Evolutionary conservation across 2,113 vertebrate genomes (phyloP).

Genomic region (Oryzias melastigma): DNA sequence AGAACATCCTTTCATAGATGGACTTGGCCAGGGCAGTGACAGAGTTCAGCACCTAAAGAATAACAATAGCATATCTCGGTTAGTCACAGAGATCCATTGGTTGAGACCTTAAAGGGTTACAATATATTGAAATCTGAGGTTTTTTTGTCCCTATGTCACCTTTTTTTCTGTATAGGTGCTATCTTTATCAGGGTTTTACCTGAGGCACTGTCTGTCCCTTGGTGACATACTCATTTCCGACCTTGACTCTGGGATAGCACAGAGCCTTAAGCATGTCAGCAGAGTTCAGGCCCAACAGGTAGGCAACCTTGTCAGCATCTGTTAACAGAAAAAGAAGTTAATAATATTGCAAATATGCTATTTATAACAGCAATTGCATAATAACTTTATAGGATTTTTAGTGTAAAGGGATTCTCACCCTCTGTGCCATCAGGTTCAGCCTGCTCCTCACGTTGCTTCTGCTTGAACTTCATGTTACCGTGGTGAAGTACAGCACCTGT

Average conservation of each 20-base stretch:
- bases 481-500: slow-evolving; percentile 85
- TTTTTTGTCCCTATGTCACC: no score
- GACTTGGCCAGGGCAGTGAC: slow-evolving; percentile 75
- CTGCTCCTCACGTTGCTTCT: slow-evolving; percentile 76
- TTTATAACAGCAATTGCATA: not conserved
- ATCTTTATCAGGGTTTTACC: slow-evolving; percentile 35
- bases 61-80: not conserved
- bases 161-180: not conserved
- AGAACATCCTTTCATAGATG: slow-evolving; percentile 82
- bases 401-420: slow-evolving; percentile 33
- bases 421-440: slow-evolving; percentile 72
- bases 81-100: not conserved
- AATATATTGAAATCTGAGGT: no score
- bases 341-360: not conserved
- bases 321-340: not conserved
- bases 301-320: slow-evolving; percentile 67
- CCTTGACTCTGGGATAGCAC: slow-evolving; percentile 74
- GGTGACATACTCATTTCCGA: slow-evolving; percentile 64
- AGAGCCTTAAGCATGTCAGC: slow-evolving; percentile 78
- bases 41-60: slow-evolving; percentile 72
- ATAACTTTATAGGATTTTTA: not conserved
- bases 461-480: slow-evolving; percentile 74
- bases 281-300: slow-evolving; percentile 80
- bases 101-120: no score
- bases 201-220: slow-evolving; percentile 73